Conservation (phyloP, 1,140 invertebrate species). For the Diabrotica undecimpunctata region DNA sequence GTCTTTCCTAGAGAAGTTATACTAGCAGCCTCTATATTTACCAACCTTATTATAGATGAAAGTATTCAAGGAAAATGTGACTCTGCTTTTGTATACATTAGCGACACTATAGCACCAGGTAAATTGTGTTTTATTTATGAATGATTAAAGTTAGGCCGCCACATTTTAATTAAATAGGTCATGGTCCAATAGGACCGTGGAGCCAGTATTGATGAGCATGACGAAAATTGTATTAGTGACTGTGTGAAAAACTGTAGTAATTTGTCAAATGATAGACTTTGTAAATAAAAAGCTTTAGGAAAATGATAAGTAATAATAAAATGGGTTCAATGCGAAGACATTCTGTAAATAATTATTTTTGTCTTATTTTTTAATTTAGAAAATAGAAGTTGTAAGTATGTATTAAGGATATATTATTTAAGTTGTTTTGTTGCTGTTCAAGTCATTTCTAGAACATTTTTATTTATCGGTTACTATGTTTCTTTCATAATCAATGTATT, state of each 20-base stretch:
- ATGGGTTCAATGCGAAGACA: no score
- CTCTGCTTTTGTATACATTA: slow-evolving; percentile 72
- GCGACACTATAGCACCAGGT: slow-evolving; percentile 74
- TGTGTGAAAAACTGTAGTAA: neutral
- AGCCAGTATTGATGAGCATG: neutral
- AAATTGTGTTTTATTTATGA: slow-evolving; percentile 4
- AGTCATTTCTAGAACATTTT: no score
- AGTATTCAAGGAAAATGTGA: slow-evolving; percentile 63
- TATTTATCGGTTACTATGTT: no score
- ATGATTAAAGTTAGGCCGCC: neutral
- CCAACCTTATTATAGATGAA: slow-evolving; percentile 75
- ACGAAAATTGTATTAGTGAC: neutral
- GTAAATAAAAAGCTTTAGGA: no score
- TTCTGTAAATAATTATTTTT: no score
- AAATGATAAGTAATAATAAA: no score
- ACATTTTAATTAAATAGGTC: neutral
- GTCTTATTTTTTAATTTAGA: no score
- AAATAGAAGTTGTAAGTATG: no score
- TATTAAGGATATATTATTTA: no score
- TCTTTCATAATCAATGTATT: no score
- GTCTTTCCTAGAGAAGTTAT: slow-evolving; percentile 62
- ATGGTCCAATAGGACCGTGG: neutral
- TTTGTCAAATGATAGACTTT: neutral
- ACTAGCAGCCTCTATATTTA: slow-evolving; percentile 65
- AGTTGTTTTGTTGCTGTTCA: no score